phyloP scores from a whole-genome alignment of 2,888 invertebrate genomes.

The Drosophila tanythrix region DNA sequence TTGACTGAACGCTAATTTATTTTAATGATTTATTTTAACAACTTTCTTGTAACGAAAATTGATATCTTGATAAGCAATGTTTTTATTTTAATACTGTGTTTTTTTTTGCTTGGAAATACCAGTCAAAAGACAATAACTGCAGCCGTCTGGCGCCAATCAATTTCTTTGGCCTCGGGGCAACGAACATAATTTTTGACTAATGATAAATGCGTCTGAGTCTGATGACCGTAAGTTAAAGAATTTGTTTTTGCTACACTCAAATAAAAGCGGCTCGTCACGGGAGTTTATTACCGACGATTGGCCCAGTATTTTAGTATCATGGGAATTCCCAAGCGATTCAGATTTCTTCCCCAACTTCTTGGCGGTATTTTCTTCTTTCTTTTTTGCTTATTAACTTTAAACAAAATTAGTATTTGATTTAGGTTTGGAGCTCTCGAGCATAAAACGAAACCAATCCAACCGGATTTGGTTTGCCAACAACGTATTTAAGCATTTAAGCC shows the following conservation, averaged over 20 bases:
- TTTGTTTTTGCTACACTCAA: slow-evolving; percentile 63
- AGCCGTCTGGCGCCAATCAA: slow-evolving; percentile 70
- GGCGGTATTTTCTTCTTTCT: slow-evolving; percentile 61
- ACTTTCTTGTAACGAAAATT: slow-evolving; percentile 60
- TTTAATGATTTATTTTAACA: slow-evolving; percentile 63
- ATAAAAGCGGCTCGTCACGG: slow-evolving; percentile 64
- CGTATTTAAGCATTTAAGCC: slow-evolving; percentile 42
- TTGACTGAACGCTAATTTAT: slow-evolving; percentile 43
- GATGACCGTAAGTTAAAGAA: slow-evolving; percentile 29
- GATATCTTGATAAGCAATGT: slow-evolving; percentile 32
- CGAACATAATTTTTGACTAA: slow-evolving; percentile 58
- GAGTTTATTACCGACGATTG: slow-evolving; percentile 64
- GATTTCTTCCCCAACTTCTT: slow-evolving; percentile 54
- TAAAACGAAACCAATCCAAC: slow-evolving; percentile 60
- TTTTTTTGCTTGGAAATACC: slow-evolving; percentile 45
- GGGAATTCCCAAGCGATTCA: slow-evolving; percentile 66
- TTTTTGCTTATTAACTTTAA: slow-evolving; percentile 11
- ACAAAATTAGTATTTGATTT: slow-evolving; percentile 48
- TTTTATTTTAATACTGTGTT: slow-evolving; percentile 29
- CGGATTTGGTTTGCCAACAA: slow-evolving; percentile 67
- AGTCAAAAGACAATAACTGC: slow-evolving; percentile 32
- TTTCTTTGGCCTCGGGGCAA: slow-evolving; percentile 56
- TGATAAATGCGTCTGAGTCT: slow-evolving; percentile 55
- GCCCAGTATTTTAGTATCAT: slow-evolving; percentile 65
- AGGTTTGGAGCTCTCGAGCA: slow-evolving; percentile 36